phyloP scores from a whole-genome alignment of 2,888 invertebrate species.

The Helicoverpa assulta region DNA sequence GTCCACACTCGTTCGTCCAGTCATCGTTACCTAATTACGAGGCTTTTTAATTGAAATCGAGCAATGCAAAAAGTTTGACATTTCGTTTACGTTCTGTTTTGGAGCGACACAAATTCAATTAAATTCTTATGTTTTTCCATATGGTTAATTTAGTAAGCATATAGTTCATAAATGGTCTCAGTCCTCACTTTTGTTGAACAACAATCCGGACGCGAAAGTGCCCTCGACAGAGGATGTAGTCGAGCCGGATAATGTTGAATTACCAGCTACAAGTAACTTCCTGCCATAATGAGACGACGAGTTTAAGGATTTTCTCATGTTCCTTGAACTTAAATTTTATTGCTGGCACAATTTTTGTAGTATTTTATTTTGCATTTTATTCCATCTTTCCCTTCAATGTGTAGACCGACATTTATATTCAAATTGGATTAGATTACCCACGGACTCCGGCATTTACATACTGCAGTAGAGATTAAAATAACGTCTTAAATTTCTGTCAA shows the following conservation, averaged over 20 bases:
- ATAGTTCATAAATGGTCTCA: conserved; percentile 59
- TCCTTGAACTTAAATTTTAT: conserved; percentile 5
- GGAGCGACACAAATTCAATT: conserved; percentile 25
- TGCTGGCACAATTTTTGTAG: background rate
- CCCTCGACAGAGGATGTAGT: conserved; percentile 69
- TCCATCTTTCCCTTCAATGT: background rate
- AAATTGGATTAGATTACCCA: background rate
- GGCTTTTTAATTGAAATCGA: conserved; percentile 50
- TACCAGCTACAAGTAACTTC: conserved; percentile 73
- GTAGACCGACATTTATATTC: too few species aligned
- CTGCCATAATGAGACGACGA: conserved; percentile 62
- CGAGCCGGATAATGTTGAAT: conserved; percentile 74
- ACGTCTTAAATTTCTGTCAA: conserved; percentile 64
- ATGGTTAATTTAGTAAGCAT: conserved; percentile 12
- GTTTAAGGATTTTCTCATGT: conserved; percentile 9
- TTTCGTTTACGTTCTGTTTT: conserved; percentile 34
- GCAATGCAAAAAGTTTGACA: conserved; percentile 34
- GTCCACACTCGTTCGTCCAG: conserved; percentile 68
- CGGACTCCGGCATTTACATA: conserved; percentile 12
- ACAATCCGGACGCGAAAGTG: conserved; percentile 74
- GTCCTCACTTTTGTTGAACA: conserved; percentile 70
- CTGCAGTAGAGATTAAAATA: conserved; percentile 57
- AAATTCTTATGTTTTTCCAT: conserved; percentile 13
- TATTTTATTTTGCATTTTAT: background rate
- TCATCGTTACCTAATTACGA: conserved; percentile 73